phyloP scores from a whole-genome alignment of 2,113 vertebrate genomes.

The Catharus fuscescens region DNA sequence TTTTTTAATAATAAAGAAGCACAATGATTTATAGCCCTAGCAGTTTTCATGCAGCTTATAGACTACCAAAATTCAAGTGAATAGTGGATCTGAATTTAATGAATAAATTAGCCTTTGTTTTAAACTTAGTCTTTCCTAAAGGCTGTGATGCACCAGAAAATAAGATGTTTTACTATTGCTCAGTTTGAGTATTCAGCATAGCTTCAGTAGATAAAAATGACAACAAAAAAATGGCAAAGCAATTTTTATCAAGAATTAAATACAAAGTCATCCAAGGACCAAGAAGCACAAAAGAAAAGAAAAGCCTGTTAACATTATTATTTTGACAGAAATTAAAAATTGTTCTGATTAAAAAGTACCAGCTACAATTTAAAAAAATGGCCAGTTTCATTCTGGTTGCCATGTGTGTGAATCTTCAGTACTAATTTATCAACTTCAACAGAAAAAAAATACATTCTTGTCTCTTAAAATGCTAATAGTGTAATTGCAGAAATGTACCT shows the following conservation, averaged over 20 bases:
- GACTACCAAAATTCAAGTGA: not conserved
- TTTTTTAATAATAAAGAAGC: not conserved
- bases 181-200: not conserved
- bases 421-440: not conserved
- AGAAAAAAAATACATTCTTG: not conserved
- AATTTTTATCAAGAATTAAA: not conserved
- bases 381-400: not conserved
- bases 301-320: not conserved
- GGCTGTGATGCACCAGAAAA: not conserved
- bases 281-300: not conserved
- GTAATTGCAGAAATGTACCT: not conserved
- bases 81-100: not conserved
- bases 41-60: not conserved
- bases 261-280: not conserved
- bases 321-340: not conserved
- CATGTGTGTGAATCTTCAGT: not conserved
- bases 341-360: not conserved
- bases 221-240: not conserved
- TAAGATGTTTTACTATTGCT: not conserved
- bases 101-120: not conserved
- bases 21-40: not conserved
- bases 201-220: not conserved
- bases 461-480: not conserved
- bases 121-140: not conserved
- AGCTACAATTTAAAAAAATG: not conserved